Conservation (phyloP, 2,113 vertebrate species). For the Isurus oxyrinchus region DNA sequence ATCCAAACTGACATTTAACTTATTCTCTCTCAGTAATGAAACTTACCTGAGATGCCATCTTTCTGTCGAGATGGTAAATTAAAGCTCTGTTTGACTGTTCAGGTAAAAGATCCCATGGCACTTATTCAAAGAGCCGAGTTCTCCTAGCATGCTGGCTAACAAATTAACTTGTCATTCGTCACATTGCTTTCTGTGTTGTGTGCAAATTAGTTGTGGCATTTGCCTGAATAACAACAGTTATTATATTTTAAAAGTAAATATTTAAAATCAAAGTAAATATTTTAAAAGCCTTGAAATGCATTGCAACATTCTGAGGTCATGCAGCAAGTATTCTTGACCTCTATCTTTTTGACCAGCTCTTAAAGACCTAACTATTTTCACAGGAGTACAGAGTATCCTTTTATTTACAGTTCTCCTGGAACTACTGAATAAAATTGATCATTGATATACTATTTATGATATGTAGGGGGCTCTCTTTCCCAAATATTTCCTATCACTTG, state of each 20-base stretch:
- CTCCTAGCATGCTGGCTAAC: not conserved
- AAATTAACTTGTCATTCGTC: not conserved
- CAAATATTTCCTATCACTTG: not conserved
- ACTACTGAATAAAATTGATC: not conserved
- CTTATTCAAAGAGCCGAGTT: not conserved
- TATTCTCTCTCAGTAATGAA: not conserved
- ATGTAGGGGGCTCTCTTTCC: not conserved
- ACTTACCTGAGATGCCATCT: not conserved
- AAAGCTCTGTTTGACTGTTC: not conserved
- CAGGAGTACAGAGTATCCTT: not conserved
- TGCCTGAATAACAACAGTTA: too few relatives aligned
- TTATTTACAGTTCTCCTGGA: not conserved
- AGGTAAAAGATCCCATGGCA: not conserved
- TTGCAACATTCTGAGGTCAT: not conserved
- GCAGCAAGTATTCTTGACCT: not conserved
- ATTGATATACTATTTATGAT: not conserved
- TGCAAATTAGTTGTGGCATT: not conserved
- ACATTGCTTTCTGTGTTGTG: not conserved
- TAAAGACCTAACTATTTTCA: not conserved
- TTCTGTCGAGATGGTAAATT: not conserved
- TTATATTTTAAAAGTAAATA: too few relatives aligned
- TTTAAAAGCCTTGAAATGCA: too few relatives aligned
- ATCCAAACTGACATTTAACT: too few relatives aligned
- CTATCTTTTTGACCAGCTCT: not conserved
- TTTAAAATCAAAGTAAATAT: too few relatives aligned